Conservation (phyloP, 2,797 vertebrate species). For the Tachyglossus aculeatus region DNA sequence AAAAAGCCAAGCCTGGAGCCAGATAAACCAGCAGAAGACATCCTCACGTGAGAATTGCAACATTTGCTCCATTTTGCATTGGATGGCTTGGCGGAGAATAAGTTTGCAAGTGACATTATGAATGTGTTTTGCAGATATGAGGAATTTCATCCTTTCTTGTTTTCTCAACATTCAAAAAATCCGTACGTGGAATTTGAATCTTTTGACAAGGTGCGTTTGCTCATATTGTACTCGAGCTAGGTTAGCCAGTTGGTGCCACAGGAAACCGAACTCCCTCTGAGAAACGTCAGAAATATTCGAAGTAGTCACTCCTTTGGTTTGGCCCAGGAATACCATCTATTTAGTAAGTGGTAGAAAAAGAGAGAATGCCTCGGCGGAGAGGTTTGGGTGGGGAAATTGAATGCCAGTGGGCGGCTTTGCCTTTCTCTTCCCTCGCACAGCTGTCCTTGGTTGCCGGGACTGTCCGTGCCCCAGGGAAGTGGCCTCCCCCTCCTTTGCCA, state of each 20-base stretch:
- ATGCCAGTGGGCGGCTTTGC: no score
- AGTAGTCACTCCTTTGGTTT: no score
- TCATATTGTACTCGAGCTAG: conserved; percentile 40
- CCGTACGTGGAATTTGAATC: conserved; percentile 90
- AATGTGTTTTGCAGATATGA: conserved; percentile 87
- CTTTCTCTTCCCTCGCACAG: no score
- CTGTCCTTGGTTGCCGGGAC: no score
- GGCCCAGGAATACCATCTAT: no score
- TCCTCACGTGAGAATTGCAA: conserved; percentile 86
- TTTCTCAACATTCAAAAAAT: conserved; percentile 86
- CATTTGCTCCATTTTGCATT: conserved; percentile 7
- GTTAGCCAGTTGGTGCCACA: conserved; percentile 29
- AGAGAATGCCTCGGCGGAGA: no score
- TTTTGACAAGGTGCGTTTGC: conserved; percentile 89
- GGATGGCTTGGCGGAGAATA: background rate
- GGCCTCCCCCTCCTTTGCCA: no score
- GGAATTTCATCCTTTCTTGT: conserved; percentile 97
- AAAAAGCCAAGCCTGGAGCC: conserved; percentile 88
- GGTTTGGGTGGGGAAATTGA: no score
- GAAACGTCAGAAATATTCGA: no score
- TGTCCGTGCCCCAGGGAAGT: no score
- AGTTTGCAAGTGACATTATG: conserved; percentile 56
- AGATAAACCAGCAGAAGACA: conserved; percentile 84
- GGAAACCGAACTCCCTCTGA: no score
- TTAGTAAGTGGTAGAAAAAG: no score